A percentile compares a stretch with the other conserved stretches of the same genome.
Evolutionary conservation across 1,140 invertebrate species (phyloP).

Genomic region (Venturia canescens): DNA sequence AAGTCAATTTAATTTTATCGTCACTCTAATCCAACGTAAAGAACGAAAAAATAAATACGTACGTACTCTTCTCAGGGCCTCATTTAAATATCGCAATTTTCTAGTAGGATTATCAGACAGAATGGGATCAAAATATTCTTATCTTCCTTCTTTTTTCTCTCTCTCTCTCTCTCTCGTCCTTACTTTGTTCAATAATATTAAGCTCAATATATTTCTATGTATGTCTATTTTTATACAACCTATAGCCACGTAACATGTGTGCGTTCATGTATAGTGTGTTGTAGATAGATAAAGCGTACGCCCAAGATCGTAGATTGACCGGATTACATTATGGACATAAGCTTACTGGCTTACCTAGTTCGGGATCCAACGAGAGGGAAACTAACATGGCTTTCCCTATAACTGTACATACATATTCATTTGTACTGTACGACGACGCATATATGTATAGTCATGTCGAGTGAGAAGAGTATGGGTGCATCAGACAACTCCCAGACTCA

Average conservation of each 20-base stretch:
- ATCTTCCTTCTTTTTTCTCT: too few relatives aligned
- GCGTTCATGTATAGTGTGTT: not conserved
- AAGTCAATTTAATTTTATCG: slow-evolving; percentile 8
- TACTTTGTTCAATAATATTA: slow-evolving; percentile 1
- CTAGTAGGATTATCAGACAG: not conserved
- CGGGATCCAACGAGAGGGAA: slow-evolving; percentile 26
- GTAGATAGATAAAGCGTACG: slow-evolving; percentile 16
- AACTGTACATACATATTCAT: not conserved
- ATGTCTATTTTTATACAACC: not conserved
- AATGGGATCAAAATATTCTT: slow-evolving; percentile 4
- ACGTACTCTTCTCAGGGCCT: not conserved
- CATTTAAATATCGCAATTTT: slow-evolving; percentile 9
- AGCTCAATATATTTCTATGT: not conserved
- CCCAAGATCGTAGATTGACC: slow-evolving; percentile 38
- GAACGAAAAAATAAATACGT: not conserved
- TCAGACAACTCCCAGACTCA: slow-evolving; percentile 21
- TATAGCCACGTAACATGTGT: not conserved
- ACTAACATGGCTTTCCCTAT: not conserved
- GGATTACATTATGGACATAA: slow-evolving; percentile 42
- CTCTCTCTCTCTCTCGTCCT: not conserved
- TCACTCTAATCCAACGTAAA: not conserved
- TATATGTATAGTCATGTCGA: not conserved
- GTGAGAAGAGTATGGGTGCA: not conserved
- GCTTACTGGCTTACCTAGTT: slow-evolving; percentile 38
- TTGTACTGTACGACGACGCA: not conserved